These are phyloP conservation scores for Scylla paramamosain DNA, from an alignment of 1,140 invertebrate genomes.

Conservation along the genomic window DNA sequence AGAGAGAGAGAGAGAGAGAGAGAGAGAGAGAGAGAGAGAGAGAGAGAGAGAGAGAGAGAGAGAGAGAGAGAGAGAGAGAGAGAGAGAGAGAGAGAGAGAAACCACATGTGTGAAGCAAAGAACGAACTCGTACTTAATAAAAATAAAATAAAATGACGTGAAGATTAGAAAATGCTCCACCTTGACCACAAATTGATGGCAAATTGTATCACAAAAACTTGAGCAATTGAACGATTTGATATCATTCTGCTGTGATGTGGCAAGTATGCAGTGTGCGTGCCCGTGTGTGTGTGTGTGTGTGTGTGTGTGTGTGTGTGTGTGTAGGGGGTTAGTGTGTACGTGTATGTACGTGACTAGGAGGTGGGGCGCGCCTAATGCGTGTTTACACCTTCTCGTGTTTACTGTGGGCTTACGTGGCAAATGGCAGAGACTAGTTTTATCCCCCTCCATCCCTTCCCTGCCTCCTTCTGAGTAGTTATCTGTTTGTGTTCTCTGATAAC, in stretches of 20 bases:
- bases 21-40: neutral
- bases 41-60: neutral
- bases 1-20: neutral
- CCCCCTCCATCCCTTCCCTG: neutral
- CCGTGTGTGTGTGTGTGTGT: neutral
- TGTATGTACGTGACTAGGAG: neutral
- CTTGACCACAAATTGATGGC: too few species aligned
- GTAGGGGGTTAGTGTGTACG: neutral
- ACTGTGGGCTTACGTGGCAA: slow-evolving; percentile 46
- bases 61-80: slow-evolving; percentile 39
- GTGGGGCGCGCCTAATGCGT: slow-evolving; percentile 37
- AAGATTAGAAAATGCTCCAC: too few species aligned
- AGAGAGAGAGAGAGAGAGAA: too few species aligned
- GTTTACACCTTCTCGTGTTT: slow-evolving; percentile 46
- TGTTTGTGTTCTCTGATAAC: slow-evolving; percentile 50
- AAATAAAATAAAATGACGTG: too few species aligned
- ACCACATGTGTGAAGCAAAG: too few species aligned
- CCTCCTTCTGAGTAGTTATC: neutral
- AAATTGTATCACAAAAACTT: too few species aligned
- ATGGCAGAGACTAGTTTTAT: slow-evolving; percentile 44
- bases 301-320: slow-evolving; percentile 7
- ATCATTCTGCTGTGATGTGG: too few species aligned
- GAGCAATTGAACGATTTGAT: too few species aligned
- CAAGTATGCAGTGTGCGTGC: too few species aligned
- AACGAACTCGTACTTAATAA: too few species aligned